Percentiles rank a stretch among this genome's conserved stretches.
phyloP scores from a whole-genome alignment of 2,888 invertebrate species.

The Aproaerema taeniolella region DNA sequence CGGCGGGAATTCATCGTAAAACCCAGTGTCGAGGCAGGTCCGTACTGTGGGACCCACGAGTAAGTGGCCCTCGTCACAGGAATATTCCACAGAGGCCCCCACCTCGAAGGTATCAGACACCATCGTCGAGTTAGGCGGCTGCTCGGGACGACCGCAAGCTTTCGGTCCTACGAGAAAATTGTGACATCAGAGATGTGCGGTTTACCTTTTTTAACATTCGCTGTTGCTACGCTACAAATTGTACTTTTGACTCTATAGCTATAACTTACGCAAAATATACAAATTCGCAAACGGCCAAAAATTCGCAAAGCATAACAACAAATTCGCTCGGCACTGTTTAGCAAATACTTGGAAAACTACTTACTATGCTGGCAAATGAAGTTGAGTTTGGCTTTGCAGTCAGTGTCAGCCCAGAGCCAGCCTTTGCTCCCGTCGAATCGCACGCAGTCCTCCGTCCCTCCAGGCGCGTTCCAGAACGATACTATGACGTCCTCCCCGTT shows the following conservation, averaged over 20 bases:
- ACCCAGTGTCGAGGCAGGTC: conserved; percentile 92
- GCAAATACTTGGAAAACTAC: conserved; percentile 44
- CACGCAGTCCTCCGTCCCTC: conserved; percentile 90
- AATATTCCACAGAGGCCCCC: conserved; percentile 89
- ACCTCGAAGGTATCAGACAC: conserved; percentile 85
- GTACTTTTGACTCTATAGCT: too few relatives aligned
- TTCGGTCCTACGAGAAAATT: conserved; percentile 82
- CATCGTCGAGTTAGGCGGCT: conserved; percentile 95
- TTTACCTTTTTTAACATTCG: neutral
- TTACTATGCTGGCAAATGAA: conserved; percentile 96
- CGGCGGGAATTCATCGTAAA: conserved; percentile 95
- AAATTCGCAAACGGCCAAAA: too few relatives aligned
- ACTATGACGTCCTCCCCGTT: conserved; percentile 92
- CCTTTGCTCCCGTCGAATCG: conserved; percentile 95
- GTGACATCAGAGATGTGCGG: neutral
- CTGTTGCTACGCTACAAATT: too few relatives aligned
- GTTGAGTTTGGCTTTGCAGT: conserved; percentile 89
- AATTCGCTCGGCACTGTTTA: neutral
- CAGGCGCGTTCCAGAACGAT: conserved; percentile 94
- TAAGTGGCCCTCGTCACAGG: conserved; percentile 90
- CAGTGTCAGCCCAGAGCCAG: conserved; percentile 96
- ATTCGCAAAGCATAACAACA: neutral
- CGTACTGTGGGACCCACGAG: conserved; percentile 90
- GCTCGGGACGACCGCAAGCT: conserved; percentile 94
- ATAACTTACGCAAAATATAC: too few relatives aligned